These are phyloP conservation scores for Calliopum simillimum DNA, from an alignment of 2,888 invertebrate species.

Conservation along the genomic window DNA sequence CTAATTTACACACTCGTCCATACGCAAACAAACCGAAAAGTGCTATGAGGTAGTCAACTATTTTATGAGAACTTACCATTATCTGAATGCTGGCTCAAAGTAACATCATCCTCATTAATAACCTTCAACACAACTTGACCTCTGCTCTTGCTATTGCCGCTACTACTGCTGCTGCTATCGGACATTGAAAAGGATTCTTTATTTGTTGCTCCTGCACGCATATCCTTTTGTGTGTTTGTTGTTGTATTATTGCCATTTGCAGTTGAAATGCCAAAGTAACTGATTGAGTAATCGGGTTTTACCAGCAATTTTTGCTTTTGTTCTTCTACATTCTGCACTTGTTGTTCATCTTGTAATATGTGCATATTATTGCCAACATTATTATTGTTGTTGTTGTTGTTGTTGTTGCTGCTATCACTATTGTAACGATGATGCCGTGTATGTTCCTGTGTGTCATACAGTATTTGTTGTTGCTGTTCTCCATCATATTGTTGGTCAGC, in stretches of 20 bases:
- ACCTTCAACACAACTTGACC: background rate
- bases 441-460: background rate
- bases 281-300: conserved; percentile 38
- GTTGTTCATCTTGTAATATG: conserved; percentile 20
- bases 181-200: background rate
- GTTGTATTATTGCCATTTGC: conserved; percentile 27
- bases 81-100: background rate
- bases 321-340: conserved; percentile 28
- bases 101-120: conserved; percentile 1
- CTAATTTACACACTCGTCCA: no score
- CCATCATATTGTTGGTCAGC: background rate
- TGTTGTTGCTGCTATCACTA: conserved; percentile 1
- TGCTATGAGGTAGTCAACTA: background rate
- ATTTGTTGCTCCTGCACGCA: background rate
- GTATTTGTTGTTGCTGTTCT: conserved; percentile 4
- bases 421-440: conserved; percentile 19
- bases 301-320: background rate
- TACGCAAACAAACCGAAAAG: background rate
- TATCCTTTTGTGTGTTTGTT: background rate
- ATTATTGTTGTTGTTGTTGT: background rate
- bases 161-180: background rate
- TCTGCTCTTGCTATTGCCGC: background rate
- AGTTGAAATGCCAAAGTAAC: conserved; percentile 36
- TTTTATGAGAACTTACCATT: conserved; percentile 1
- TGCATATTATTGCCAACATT: background rate